Conservation (phyloP, 2,113 vertebrate genomes). For the Pterocles burchelli region DNA sequence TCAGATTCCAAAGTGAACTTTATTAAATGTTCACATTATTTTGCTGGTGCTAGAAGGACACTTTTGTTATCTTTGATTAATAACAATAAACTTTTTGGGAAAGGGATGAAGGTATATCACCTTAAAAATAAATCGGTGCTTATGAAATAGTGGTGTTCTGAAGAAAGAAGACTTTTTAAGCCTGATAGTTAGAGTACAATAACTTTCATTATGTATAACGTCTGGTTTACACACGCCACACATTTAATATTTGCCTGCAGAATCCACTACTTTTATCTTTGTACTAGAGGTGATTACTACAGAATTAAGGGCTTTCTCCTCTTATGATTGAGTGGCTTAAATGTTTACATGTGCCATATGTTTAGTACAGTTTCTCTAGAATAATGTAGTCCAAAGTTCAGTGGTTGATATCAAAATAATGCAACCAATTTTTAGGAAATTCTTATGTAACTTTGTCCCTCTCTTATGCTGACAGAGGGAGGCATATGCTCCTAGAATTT, state of each 20-base stretch:
- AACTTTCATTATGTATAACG: background rate
- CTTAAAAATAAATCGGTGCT: background rate
- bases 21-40: background rate
- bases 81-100: background rate
- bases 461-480: slow-evolving; percentile 81
- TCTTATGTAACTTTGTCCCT: slow-evolving; percentile 1
- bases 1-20: background rate
- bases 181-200: background rate
- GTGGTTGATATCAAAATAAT: background rate
- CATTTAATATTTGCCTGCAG: background rate
- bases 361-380: background rate
- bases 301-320: background rate
- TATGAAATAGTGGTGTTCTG: background rate
- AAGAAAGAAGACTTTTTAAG: background rate
- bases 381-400: background rate
- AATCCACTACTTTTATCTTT: background rate
- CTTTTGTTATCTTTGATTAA: background rate
- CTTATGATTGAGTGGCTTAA: background rate
- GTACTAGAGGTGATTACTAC: background rate
- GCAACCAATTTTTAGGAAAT: background rate
- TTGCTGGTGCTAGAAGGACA: background rate
- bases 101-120: background rate
- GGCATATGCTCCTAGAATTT: slow-evolving; percentile 91
- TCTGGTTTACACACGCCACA: background rate
- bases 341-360: background rate